Conservation (phyloP, 2,888 invertebrate genomes). For the Halictus quadricinctus region DNA sequence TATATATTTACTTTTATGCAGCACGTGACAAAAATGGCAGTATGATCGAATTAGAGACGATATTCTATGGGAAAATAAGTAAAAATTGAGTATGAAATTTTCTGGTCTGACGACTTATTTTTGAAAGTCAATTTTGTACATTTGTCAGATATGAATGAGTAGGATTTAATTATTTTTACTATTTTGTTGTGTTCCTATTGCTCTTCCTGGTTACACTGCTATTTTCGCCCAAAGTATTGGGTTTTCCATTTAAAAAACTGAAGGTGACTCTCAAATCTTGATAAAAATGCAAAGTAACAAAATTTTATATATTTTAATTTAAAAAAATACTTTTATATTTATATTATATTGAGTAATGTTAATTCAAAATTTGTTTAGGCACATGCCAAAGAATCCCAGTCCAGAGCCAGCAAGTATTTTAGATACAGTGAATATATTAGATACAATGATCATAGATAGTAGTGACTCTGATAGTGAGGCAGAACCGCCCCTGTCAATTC, state of each 20-base stretch:
- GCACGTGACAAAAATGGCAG: not conserved
- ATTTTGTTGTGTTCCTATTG: not conserved
- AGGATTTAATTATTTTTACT: not conserved
- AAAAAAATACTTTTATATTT: not conserved
- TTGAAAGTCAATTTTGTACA: not conserved
- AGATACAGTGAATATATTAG: slow-evolving; percentile 75
- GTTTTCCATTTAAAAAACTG: not conserved
- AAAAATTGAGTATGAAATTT: not conserved
- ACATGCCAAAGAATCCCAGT: slow-evolving; percentile 76
- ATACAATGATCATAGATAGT: slow-evolving; percentile 82
- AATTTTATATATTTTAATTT: not conserved
- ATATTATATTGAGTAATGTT: slow-evolving; percentile 18
- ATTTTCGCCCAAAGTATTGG: not conserved
- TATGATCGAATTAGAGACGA: not conserved
- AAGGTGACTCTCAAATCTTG: too few species aligned
- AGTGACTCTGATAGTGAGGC: slow-evolving; percentile 84
- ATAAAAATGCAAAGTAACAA: too few species aligned
- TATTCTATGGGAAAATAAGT: not conserved
- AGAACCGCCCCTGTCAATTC: slow-evolving; percentile 83
- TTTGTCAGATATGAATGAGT: not conserved
- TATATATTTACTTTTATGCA: slow-evolving; percentile 65
- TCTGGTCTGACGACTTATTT: not conserved
- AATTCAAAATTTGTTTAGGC: slow-evolving; percentile 65
- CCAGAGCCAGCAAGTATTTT: slow-evolving; percentile 78
- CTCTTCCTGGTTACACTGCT: not conserved